Evolutionary conservation across 2,888 invertebrate species (phyloP).

Genomic region (Augochlorella aurata): DNA sequence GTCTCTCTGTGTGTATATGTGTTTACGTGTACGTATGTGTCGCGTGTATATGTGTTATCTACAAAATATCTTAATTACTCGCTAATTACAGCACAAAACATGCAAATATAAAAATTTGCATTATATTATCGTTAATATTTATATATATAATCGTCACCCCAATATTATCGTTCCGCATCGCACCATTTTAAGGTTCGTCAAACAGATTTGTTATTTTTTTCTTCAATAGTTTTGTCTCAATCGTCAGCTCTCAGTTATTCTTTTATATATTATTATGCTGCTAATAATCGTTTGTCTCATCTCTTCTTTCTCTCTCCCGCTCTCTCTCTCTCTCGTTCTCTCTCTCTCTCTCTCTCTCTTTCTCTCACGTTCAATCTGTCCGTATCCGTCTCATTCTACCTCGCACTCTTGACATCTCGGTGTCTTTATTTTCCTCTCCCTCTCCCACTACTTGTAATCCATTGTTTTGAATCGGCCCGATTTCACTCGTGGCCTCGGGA

Average conservation of each 20-base stretch:
- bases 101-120: slow-evolving; percentile 82
- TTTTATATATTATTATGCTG: slow-evolving; percentile 64
- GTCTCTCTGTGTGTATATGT: not conserved
- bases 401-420: not conserved
- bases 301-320: slow-evolving; percentile 14
- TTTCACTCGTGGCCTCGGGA: slow-evolving; percentile 12
- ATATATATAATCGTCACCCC: slow-evolving; percentile 78
- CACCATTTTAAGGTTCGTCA: slow-evolving; percentile 71
- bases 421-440: not conserved
- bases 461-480: slow-evolving; percentile 8
- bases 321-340: slow-evolving; percentile 24
- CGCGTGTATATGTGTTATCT: slow-evolving; percentile 74
- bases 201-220: slow-evolving; percentile 62
- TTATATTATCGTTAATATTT: slow-evolving; percentile 79
- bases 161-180: slow-evolving; percentile 71
- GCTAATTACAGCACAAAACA: slow-evolving; percentile 82
- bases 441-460: slow-evolving; percentile 25
- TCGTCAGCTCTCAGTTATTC: slow-evolving; percentile 14
- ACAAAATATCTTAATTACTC: slow-evolving; percentile 82
- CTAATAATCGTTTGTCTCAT: slow-evolving; percentile 63
- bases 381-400: not conserved
- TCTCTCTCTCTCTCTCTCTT: slow-evolving; percentile 29
- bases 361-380: slow-evolving; percentile 8
- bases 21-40: slow-evolving; percentile 16
- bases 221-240: slow-evolving; percentile 43